A percentile compares a stretch with the other conserved stretches of the same genome.
phyloP scores from a whole-genome alignment of 1,140 invertebrate genomes.

The Drosophila trapezifrons region DNA sequence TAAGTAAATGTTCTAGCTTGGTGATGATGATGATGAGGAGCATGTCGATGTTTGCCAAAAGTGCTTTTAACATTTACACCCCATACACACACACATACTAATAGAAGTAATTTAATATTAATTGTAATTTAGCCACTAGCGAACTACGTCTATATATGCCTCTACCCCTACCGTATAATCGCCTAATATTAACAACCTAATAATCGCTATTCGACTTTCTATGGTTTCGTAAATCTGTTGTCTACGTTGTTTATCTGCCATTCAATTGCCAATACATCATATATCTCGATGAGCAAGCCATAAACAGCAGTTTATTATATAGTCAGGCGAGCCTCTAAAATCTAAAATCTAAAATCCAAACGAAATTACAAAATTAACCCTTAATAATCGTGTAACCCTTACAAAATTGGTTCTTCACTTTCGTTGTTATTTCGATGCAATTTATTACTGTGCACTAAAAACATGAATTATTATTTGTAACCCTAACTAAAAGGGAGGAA shows the following conservation, averaged over 20 bases:
- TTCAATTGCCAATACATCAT: conserved; percentile 62
- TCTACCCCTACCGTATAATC: conserved; percentile 46
- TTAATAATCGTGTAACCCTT: conserved; percentile 42
- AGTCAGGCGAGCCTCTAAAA: background rate
- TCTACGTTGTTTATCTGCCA: conserved; percentile 61
- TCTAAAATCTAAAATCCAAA: conserved; percentile 26
- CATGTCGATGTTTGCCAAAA: conserved; percentile 76
- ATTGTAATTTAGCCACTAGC: conserved; percentile 77
- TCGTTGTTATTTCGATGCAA: conserved; percentile 75
- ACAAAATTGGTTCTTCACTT: conserved; percentile 54
- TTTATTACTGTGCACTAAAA: conserved; percentile 73
- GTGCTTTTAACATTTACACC: conserved; percentile 83
- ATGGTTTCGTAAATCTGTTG: conserved; percentile 52
- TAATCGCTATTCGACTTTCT: conserved; percentile 47
- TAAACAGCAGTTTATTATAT: conserved; percentile 3
- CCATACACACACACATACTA: conserved; percentile 68
- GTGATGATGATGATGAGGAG: conserved; percentile 7
- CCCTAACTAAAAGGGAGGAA: conserved; percentile 2
- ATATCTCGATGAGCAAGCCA: conserved; percentile 13
- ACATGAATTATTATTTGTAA: conserved; percentile 22
- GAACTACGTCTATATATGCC: conserved; percentile 64
- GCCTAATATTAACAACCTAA: conserved; percentile 54
- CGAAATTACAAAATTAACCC: conserved; percentile 34
- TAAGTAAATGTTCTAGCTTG: conserved; percentile 24
- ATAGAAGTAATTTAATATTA: conserved; percentile 80